phyloP scores from a whole-genome alignment of 1,140 invertebrate species.

The Diabrotica undecimpunctata region DNA sequence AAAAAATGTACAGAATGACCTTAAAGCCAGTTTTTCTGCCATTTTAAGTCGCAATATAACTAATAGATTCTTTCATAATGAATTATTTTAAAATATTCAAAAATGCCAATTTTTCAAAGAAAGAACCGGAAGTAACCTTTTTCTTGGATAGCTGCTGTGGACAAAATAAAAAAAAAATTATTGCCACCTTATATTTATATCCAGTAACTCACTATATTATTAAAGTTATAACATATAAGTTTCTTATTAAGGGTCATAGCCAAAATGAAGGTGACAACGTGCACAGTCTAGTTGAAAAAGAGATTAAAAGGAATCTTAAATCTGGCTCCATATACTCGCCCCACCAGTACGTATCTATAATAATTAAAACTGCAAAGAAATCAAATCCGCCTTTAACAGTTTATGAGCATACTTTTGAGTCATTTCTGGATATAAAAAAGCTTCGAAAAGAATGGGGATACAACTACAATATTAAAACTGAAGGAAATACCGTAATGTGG shows the following conservation, averaged over 20 bases:
- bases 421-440: slow-evolving; percentile 31
- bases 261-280: no score
- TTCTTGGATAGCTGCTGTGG: slow-evolving; percentile 47
- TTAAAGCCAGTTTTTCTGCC: no score
- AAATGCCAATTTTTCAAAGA: no score
- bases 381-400: slow-evolving; percentile 33
- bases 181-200: slow-evolving; percentile 38
- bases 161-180: slow-evolving; percentile 48
- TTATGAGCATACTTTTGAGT: slow-evolving; percentile 30
- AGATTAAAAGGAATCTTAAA: slow-evolving; percentile 36
- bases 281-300: slow-evolving; percentile 41
- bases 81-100: no score
- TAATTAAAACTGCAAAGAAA: slow-evolving; percentile 38
- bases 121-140: not conserved
- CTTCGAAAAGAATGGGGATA: not conserved
- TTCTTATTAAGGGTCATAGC: slow-evolving; percentile 42
- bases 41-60: no score
- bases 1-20: no score
- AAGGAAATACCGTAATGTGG: no score
- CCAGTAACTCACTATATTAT: no score
- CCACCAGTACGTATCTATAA: slow-evolving; percentile 29
- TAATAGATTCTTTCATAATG: no score
- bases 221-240: slow-evolving; percentile 38
- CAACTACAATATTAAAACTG: slow-evolving; percentile 15
- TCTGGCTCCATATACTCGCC: slow-evolving; percentile 36